Base-by-base conservation (phyloP, 2,113 vertebrate genomes). In the Agelaius phoeniceus region DNA sequence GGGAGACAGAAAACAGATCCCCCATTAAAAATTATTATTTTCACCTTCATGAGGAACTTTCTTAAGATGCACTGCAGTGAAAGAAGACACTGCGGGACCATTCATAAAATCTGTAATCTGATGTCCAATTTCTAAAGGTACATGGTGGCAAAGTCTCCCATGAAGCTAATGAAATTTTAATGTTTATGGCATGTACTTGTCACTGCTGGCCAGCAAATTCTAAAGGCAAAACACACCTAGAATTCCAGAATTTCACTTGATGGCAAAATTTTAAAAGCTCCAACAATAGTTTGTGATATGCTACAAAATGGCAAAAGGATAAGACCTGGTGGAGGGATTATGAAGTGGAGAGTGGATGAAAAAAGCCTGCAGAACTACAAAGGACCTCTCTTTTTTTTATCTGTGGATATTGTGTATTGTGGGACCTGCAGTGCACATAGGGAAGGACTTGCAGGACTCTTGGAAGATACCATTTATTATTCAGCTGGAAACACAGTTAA, bases 401-500 rank as follows among this genome's bases (percentile, higher is more conserved):
- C 66, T 46, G 41, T 61, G 13, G 14, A 27, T 71, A 24, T 24
- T 59, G n/a, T 59, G 22, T 59, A 59, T 10, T 73, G 17, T 71
- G 66, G 39, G 59, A 93, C 83, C 89, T 49, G 72, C 89, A 54
- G 54, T 4, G 1, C 43, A 59, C 0, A 2, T 2, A 71, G 41
- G 61, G 48, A 90, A 95, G 57, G 72, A 90, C 83, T 85, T 77
- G 58, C 43, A 93, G 82, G 80, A 86, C 63, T 95, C 87, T 73
- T 92, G 72, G 79, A 96, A 90, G 88, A 81, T 37, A 80, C 21
- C 83, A 79, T 96, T 94, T 82, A 95, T 95, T 95, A 95, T 92
- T 96, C 93, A 92, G 49, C 66, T 96, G 77, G 86, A 97, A 96
- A 95, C 49, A 89, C 61, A 74, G 54, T 65, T 87, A 93, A 84